Evolutionary conservation across 2,888 invertebrate species (phyloP), one percentile per base, ranked within the genome.

Genomic region (Ptilodon capucinus): DNA sequence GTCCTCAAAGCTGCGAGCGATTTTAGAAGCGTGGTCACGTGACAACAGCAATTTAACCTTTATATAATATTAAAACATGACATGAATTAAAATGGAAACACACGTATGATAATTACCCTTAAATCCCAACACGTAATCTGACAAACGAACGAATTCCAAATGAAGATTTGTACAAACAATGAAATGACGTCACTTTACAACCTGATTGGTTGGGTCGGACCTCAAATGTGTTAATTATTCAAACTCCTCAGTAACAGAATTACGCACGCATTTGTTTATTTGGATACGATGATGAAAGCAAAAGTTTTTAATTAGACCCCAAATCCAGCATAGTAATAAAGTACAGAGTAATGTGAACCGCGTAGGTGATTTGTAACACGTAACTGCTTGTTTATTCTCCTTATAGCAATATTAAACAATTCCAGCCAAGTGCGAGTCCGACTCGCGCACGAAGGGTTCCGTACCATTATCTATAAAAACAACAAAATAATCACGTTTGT

Each of bases 241-340:
- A 35, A 42, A 53, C 51, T 16, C 42, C 32, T 47, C 50, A 25
- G 25, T 40, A 40, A 25, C 40, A 14, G 16, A 14, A 40, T 40
- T 40, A 40, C 40, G 23, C 51, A 52, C 48, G 34, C 38, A 28
- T 50, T 5, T 48, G 45, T 54, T 51, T 53, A 47, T 58, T 44
- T 51, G 43, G 39, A 4, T 28, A 50, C 25, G 32, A 18, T 9
- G 46, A 64, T 9, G 46, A 64, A 65, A 62, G 54, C 53, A 52
- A 61, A 45, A 61, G 65, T 46, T 50, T 49, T 25, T 34, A 49
- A 59, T 65, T 61, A 59, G 62, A 51, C 48, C 48, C 44, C 51
- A 17, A 28, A 14, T 18, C 8, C 7, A 14, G 19, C 19, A 18
- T 7, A n/a, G 9, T 2, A 13, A 13, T 34, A n/a, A n/a, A n/a